A percentile compares a stretch with the other conserved stretches of the same genome.
Conservation (phyloP, 2,888 invertebrate genomes). For the Glyphotaelius pellucidus region DNA sequence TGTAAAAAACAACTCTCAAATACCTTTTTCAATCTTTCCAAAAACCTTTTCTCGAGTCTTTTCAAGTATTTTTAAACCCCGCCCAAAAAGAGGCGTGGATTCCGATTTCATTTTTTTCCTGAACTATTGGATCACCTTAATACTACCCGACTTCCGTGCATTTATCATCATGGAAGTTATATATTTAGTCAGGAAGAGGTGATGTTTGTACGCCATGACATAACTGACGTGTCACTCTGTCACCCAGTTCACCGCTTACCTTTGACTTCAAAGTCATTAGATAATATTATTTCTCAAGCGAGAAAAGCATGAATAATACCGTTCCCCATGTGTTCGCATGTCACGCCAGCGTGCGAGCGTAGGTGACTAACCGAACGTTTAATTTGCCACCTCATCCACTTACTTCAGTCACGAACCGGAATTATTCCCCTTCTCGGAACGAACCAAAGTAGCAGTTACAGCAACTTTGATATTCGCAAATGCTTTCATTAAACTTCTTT, state of each 20-base stretch:
- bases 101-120: no score
- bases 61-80: no score
- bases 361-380: constrained; percentile 22
- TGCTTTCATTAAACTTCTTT: constrained; percentile 20
- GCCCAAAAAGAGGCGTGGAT: no score
- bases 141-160: no score
- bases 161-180: no score
- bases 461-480: constrained; percentile 31
- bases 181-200: no score
- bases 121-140: no score
- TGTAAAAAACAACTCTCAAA: no score
- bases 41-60: no score
- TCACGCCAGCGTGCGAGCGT: not conserved
- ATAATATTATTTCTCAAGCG: not conserved
- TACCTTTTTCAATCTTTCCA: no score
- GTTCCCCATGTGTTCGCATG: constrained; percentile 5
- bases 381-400: constrained; percentile 28
- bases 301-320: constrained; percentile 2
- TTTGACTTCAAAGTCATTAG: not conserved
- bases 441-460: not conserved
- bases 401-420: constrained; percentile 32
- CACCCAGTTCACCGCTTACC: not conserved
- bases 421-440: constrained; percentile 2
- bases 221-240: not conserved
- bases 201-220: not conserved